phyloP scores from a whole-genome alignment of 2,888 invertebrate genomes.

The Rhingia rostrata region DNA sequence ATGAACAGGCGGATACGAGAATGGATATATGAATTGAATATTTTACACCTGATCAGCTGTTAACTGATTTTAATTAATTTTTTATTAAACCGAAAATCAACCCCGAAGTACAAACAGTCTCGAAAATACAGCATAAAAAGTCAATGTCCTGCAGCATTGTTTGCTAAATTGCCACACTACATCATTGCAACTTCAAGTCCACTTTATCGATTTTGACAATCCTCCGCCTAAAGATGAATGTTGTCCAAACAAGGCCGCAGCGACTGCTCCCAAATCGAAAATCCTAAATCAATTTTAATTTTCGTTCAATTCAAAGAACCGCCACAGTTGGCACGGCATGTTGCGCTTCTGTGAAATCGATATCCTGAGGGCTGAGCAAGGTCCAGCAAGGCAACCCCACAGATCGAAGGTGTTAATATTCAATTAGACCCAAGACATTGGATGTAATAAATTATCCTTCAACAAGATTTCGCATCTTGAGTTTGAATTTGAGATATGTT shows the following conservation, averaged over 20 bases:
- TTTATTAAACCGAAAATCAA: too few species aligned
- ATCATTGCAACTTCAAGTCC: slow-evolving; percentile 45
- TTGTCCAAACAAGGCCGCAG: slow-evolving; percentile 70
- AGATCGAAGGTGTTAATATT: slow-evolving; percentile 82
- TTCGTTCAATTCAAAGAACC: slow-evolving; percentile 55
- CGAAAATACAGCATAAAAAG: too few species aligned
- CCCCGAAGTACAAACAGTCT: too few species aligned
- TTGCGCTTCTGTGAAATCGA: slow-evolving; percentile 59
- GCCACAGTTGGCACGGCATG: slow-evolving; percentile 20
- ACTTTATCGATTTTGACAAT: slow-evolving; percentile 61
- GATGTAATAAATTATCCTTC: slow-evolving; percentile 69
- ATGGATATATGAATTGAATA: too few species aligned
- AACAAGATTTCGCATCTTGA: slow-evolving; percentile 65
- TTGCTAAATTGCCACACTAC: slow-evolving; percentile 69
- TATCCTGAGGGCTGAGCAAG: slow-evolving; percentile 48
- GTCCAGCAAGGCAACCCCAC: slow-evolving; percentile 55
- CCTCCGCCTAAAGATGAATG: slow-evolving; percentile 48
- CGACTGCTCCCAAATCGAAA: slow-evolving; percentile 61
- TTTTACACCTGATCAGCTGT: too few species aligned
- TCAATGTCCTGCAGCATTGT: slow-evolving; percentile 49
- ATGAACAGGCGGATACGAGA: too few species aligned
- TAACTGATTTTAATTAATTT: too few species aligned
- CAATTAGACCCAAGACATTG: slow-evolving; percentile 79
- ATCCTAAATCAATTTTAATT: slow-evolving; percentile 70
- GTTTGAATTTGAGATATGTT: slow-evolving; percentile 45